Evolutionary conservation across 1,140 invertebrate species (phyloP), one percentile per base, ranked within the genome.

Genomic region (Achroia grisella): DNA sequence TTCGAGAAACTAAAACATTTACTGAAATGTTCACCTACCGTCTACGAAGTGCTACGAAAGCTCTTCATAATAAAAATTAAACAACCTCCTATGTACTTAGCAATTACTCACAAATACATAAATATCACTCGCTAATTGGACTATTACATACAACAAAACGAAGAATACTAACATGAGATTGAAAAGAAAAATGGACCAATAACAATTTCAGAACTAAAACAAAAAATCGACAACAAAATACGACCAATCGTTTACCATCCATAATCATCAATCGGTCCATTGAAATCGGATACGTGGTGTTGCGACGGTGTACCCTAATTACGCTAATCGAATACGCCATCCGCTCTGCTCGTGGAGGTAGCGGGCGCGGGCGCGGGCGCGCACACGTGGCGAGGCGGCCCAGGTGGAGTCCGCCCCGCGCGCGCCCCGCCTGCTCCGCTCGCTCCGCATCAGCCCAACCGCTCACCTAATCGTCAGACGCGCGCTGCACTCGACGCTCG

Each of bases 401-500:
- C 74, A 80, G 74, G 79, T 79, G 74, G 65, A 66, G 65, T 69
- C 72, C 65, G 71, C 65, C 62, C 64, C 58, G 42, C 52, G 40
- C 60, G 44, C 54, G 59, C 49, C 62, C 43, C 45, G 39, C 30
- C 44, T 43, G 34, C 54, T 37, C 52, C 50, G 35, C 50, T 49
- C 40, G 43, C 53, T 48, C 52, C 52, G 47, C 62, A 59, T 54
- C 62, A 61, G 54, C 56, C 53, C 51, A 51, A 52, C 55, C 61
- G 66, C 66, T 72, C 71, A 72, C 69, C 71, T 72, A 60, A 48
- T 52, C 64, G 71, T 68, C 67, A 70, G 71, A 67, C 62, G 63
- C 71, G 68, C 71, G 57, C 73, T 75, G 77, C 76, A 80, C 73
- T 80, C 77, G 73, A 75, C 74, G 77, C 69, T 53, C 67, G 77